Conservation (phyloP, 37 sponge, comb jelly and placozoan genomes). For the Halichondria panicea region DNA sequence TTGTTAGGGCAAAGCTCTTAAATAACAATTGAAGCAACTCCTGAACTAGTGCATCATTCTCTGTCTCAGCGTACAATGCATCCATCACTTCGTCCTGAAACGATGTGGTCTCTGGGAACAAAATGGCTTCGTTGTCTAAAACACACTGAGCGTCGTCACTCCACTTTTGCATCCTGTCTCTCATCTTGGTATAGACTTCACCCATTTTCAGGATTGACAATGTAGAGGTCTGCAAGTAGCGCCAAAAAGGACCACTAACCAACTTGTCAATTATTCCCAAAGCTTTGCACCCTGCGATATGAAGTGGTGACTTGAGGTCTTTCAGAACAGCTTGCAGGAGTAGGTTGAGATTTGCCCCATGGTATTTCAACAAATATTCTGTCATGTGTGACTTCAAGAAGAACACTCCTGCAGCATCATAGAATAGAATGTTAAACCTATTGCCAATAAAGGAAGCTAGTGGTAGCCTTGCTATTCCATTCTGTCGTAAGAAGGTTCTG, state of each 20-base stretch:
- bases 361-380: constrained; percentile 14
- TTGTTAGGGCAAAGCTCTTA: constrained; percentile 23
- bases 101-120: background rate
- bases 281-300: constrained; percentile 40
- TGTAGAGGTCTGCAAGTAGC: constrained; percentile 3
- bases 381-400: constrained; percentile 15
- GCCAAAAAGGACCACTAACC: constrained; percentile 48
- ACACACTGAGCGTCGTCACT: constrained; percentile 11
- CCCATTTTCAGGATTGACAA: constrained; percentile 25
- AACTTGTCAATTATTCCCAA: constrained; percentile 44
- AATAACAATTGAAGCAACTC: constrained; percentile 34
- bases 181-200: constrained; percentile 25
- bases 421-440: constrained; percentile 46
- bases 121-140: background rate
- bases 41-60: too few species aligned
- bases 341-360: background rate
- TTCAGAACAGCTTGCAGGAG: constrained; percentile 25
- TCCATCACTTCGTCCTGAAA: background rate
- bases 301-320: constrained; percentile 19
- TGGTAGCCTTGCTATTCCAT: constrained; percentile 27
- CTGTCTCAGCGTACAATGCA: background rate
- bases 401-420: constrained; percentile 52
- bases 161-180: constrained; percentile 34
- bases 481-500: constrained; percentile 12
- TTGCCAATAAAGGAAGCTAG: constrained; percentile 47